Base-by-base conservation (phyloP, 1,140 invertebrate species). In the Ostrea edulis region DNA sequence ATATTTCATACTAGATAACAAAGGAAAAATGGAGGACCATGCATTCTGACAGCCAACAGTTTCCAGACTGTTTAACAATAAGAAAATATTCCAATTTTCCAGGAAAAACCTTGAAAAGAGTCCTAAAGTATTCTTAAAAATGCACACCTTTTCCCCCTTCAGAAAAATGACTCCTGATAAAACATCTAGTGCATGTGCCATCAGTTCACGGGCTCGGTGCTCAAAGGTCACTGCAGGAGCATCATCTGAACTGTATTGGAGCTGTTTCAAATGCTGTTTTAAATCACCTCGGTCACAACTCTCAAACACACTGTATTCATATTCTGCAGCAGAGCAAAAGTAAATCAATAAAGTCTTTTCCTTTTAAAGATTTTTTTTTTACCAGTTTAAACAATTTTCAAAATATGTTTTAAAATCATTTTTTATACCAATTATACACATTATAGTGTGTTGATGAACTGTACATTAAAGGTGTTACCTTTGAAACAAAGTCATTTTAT, bases 271-370 rank as follows among this genome's bases (percentile, higher is more conserved):
- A 53, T 86, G 71, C 53, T 81, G 68, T 25, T 55, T 81, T 17
- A 86, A 77, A 29, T 86, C 85, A 20, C 85, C 85, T 25, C 51
- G 77, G 12, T 53, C 85, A 86, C 85, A 86, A 2, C 44, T 54
- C 53, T 81, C 71, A 81, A 86, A 86, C 22, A 86, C 85, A 81
- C 71, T 77, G 22, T 86, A 77, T 81, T 71, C 71, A 54, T 25
- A 81, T n/a, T 54, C 85, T 86, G 85, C 0, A 77, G n/a, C 11
- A 71, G 55, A 86, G 12, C 14, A 55, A 12, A 35, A 62, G 12
- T 17, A 1, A 44, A 44, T 44, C 1, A 44, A 44, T 5, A 44
- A 44, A 5, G 35, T 44, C 35, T 62, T 62, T n/a, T 1, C 12
- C 7, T 62, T n/a, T n/a, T 62, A 20, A 12, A 58, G 14, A 58